Evolutionary conservation across 2,888 invertebrate species (phyloP), one percentile per base, ranked within the genome.

Genomic region (Drosophila borealis): DNA sequence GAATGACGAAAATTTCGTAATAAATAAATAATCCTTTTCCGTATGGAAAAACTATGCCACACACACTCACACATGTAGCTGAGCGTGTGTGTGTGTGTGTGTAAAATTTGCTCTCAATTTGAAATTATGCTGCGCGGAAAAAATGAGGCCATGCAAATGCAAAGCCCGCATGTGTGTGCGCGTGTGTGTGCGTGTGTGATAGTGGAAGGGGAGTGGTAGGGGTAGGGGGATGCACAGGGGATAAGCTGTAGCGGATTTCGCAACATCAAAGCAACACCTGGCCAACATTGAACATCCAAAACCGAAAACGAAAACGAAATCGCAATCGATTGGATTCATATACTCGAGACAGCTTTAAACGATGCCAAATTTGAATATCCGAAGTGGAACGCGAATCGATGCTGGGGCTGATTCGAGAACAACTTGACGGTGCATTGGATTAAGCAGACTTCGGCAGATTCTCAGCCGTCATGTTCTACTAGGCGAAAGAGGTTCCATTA

Each of bases 1-100:
- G 83, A 84, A 84, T 84, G 89, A 84, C 89, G 89, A 84, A 84
- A 84, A 88, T 86, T 83, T 84, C 70, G 89, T 84, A 84, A 84
- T 84, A 84, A 84, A 84, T 84, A 84, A 84, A 84, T 84, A 84
- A 84, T 84, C 83, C 83, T 88, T 88, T 83, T 73, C 74, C 66
- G 63, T 69, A 68, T 69, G 83, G 80, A 84, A 82, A 81, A 82
- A 82, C 82, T 82, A 82, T 82, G 82, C 88, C 87, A 54, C 48
- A 59, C 67, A 41, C 64, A 46, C 6, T 37, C 37, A 49, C 46
- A n/a, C 55, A 44, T 29, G 29, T 8, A 29, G 29, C 29, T 29
- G 8, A 39, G 60, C 61, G 56, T 56, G 66, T 37, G 56, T 59
- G 62, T 55, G 44, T 25, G 37, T 50, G 50, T 50, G 50, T 37